Conservation (phyloP, 1,140 invertebrate species). For the Harpegnathos saltator region DNA sequence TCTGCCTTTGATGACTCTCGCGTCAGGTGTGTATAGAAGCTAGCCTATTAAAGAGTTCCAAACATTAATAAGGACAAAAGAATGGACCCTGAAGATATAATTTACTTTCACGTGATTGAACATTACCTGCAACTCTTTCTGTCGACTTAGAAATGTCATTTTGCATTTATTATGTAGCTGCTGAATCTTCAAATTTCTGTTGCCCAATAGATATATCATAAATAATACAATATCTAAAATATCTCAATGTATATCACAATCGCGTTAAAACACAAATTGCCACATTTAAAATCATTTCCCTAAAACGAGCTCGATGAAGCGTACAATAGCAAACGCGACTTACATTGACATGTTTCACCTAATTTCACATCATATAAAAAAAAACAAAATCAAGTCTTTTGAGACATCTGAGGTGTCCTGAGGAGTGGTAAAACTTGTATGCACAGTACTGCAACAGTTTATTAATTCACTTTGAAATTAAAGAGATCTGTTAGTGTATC, state of each 20-base stretch:
- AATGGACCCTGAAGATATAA: neutral
- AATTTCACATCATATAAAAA: constrained; percentile 44
- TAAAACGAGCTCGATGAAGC: constrained; percentile 31
- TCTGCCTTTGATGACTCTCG: constrained; percentile 48
- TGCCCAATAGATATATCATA: neutral
- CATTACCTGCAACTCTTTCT: constrained; percentile 37
- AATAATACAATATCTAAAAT: constrained; percentile 4
- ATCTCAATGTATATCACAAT: constrained; percentile 11
- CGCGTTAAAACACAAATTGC: neutral
- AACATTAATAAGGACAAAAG: constrained; percentile 4
- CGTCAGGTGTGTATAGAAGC: constrained; percentile 30
- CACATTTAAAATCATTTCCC: constrained; percentile 31
- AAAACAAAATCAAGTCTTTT: neutral
- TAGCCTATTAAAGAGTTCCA: constrained; percentile 29
- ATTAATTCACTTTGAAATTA: no score
- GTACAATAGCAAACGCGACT: constrained; percentile 24
- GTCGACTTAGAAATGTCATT: constrained; percentile 26
- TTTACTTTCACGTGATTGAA: neutral
- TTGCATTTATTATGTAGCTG: neutral
- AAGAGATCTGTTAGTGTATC: no score
- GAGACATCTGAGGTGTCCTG: no score
- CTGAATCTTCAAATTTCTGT: neutral
- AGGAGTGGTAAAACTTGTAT: no score
- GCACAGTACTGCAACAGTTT: no score
- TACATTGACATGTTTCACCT: constrained; percentile 32